Evolutionary conservation across 2,113 vertebrate species (phyloP).

Genomic region (Lipophrys pholis): DNA sequence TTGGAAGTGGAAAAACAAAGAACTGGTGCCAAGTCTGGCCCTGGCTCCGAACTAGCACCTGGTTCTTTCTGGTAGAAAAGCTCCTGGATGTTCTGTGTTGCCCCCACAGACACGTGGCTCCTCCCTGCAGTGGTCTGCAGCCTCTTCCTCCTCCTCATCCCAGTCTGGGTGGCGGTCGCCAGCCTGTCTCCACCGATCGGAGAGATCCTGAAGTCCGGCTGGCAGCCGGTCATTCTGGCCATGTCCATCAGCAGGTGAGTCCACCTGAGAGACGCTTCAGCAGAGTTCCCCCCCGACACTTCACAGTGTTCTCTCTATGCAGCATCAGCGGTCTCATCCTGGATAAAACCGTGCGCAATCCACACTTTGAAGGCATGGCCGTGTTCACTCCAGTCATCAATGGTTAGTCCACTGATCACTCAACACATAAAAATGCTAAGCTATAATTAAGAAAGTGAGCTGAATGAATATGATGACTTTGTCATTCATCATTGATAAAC

Average conservation of each 20-base stretch:
- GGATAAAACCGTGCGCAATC: slow-evolving; percentile 89
- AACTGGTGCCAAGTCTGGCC: too few relatives aligned
- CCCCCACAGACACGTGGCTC: slow-evolving; percentile 83
- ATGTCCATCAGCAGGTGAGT: slow-evolving; percentile 94
- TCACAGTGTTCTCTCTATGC: neutral
- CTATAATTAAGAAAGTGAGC: too few relatives aligned
- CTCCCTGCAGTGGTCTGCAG: slow-evolving; percentile 83
- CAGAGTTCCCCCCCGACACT: neutral
- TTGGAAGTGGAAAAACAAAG: too few relatives aligned
- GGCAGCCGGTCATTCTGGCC: slow-evolving; percentile 92
- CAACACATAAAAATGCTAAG: too few relatives aligned
- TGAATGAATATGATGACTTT: too few relatives aligned
- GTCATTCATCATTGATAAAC: too few relatives aligned
- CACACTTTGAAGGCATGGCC: slow-evolving; percentile 91
- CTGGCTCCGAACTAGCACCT: too few relatives aligned
- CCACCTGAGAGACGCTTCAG: too few relatives aligned
- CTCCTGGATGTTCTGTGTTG: neutral
- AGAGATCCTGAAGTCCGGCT: slow-evolving; percentile 90
- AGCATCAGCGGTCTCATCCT: slow-evolving; percentile 93
- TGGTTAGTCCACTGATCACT: slow-evolving; percentile 79
- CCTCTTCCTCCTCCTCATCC: slow-evolving; percentile 85
- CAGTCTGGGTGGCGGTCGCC: slow-evolving; percentile 86
- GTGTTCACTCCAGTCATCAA: slow-evolving; percentile 93
- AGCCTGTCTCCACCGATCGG: slow-evolving; percentile 82
- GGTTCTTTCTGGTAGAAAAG: too few relatives aligned